phyloP scores from a whole-genome alignment of 2,113 vertebrate genomes.

The Channa argus region DNA sequence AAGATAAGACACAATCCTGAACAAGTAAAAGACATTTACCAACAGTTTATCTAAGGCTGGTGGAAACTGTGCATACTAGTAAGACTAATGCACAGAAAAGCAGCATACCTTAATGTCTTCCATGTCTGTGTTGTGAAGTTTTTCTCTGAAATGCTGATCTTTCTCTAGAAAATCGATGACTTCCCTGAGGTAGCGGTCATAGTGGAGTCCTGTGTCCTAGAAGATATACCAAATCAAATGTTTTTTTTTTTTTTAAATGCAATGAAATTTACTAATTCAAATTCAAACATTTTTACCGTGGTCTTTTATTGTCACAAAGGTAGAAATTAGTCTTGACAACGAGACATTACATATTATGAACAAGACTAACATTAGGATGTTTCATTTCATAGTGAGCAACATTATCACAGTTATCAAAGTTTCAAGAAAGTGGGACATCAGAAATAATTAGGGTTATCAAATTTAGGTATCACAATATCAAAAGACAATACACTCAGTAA shows the following conservation, averaged over 20 bases:
- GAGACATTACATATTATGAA: too few relatives aligned
- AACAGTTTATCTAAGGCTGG: background rate
- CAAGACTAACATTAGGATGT: too few relatives aligned
- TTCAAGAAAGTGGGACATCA: too few relatives aligned
- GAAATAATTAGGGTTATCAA: too few relatives aligned
- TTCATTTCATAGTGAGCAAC: too few relatives aligned
- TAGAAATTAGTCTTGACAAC: too few relatives aligned
- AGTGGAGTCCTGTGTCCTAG: constrained; percentile 97
- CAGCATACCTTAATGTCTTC: constrained; percentile 96
- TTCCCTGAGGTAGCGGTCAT: constrained; percentile 97
- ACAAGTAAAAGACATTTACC: background rate
- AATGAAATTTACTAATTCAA: too few relatives aligned
- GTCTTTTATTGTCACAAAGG: too few relatives aligned
- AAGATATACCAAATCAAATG: constrained; percentile 41
- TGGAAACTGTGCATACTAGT: background rate
- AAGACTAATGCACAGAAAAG: background rate
- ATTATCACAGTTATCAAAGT: too few relatives aligned
- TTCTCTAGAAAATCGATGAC: constrained; percentile 98
- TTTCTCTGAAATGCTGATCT: constrained; percentile 97
- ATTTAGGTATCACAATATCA: too few relatives aligned
- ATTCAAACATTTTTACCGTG: too few relatives aligned
- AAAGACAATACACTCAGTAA: too few relatives aligned
- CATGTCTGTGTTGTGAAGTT: constrained; percentile 97
- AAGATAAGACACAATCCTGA: background rate
- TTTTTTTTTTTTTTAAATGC: background rate